Percentiles rank a stretch among this genome's conserved stretches.
phyloP scores from a whole-genome alignment of 1,140 invertebrate species.

The Achroia grisella region DNA sequence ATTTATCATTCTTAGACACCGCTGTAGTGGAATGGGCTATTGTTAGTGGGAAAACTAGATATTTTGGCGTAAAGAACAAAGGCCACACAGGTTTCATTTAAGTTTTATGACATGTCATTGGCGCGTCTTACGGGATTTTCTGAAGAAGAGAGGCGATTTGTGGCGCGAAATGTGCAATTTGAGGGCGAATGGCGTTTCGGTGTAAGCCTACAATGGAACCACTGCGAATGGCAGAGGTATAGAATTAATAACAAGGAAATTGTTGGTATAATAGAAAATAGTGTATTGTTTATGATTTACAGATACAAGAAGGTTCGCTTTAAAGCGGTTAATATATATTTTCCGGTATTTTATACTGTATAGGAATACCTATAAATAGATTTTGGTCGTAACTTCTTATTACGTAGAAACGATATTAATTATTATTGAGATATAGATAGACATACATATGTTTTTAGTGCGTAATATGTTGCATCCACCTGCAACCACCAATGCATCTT shows the following conservation, averaged over 20 bases:
- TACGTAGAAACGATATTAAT: too few species aligned
- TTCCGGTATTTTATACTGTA: too few species aligned
- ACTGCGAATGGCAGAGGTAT: slow-evolving; percentile 2
- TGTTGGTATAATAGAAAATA: slow-evolving; percentile 27
- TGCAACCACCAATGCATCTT: too few species aligned
- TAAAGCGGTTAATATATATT: too few species aligned
- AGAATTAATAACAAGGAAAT: slow-evolving; percentile 31
- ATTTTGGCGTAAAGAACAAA: slow-evolving; percentile 26
- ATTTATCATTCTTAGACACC: background rate
- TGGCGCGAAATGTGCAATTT: slow-evolving; percentile 30
- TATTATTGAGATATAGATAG: too few species aligned
- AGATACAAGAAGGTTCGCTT: background rate
- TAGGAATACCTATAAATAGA: too few species aligned
- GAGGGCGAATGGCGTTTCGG: slow-evolving; percentile 16
- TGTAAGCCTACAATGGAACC: slow-evolving; percentile 13
- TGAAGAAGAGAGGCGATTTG: slow-evolving; percentile 30
- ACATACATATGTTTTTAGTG: too few species aligned
- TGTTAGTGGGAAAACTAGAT: slow-evolving; percentile 10
- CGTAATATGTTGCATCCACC: too few species aligned
- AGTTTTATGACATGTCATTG: slow-evolving; percentile 33
- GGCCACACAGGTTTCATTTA: slow-evolving; percentile 35
- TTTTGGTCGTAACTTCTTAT: too few species aligned
- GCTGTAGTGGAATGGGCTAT: slow-evolving; percentile 15
- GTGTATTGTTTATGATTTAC: slow-evolving; percentile 34
- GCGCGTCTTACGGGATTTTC: slow-evolving; percentile 15